Evolutionary conservation across 2,888 invertebrate genomes (phyloP).

Genomic region (Lepidonotus clava): DNA sequence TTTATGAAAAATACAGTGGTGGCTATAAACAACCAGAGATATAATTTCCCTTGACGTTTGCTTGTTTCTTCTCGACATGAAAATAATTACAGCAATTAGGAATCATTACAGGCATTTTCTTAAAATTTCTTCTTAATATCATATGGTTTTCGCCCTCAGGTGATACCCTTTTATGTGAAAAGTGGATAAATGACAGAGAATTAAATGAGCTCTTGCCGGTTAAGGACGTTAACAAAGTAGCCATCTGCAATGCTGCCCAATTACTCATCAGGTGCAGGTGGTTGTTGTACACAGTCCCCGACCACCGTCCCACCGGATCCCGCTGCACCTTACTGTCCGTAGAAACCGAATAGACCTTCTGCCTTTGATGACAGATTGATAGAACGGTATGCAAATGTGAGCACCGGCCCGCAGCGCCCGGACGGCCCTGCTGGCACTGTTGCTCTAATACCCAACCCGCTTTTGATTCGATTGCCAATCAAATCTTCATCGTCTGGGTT

Average conservation of each 20-base stretch:
- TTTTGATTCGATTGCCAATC: slow-evolving; percentile 24
- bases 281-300: background rate
- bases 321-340: background rate
- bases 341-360: background rate
- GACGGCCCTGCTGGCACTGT: background rate
- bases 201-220: too few species aligned
- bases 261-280: background rate
- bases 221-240: background rate
- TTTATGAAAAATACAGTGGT: too few species aligned
- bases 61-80: too few species aligned
- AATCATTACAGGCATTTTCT: too few species aligned
- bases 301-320: background rate
- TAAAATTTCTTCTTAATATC: too few species aligned
- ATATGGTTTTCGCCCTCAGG: too few species aligned
- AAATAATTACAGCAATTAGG: too few species aligned
- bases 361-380: slow-evolving; percentile 8
- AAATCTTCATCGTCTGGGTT: slow-evolving; percentile 2
- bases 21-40: too few species aligned
- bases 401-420: too few species aligned
- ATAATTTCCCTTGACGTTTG: too few species aligned
- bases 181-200: too few species aligned
- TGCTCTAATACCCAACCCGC: background rate
- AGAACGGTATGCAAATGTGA: background rate
- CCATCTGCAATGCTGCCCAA: background rate
- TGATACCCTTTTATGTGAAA: too few species aligned